These are phyloP conservation scores for Platorchestia sp. DNA, from an alignment of 1,140 invertebrate species.

Conservation along the genomic window DNA sequence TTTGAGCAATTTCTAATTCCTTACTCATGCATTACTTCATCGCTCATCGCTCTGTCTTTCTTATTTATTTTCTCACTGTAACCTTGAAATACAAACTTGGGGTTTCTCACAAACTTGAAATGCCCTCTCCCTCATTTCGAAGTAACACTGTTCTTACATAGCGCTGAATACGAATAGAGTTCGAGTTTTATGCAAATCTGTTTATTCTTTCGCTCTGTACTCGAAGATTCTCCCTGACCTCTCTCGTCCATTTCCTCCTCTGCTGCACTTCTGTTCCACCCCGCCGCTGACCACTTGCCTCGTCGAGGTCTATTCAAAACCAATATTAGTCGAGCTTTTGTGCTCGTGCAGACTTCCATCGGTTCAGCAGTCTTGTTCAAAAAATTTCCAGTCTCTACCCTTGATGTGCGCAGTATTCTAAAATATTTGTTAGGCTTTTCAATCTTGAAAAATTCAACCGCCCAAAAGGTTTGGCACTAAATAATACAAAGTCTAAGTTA, in stretches of 20 bases:
- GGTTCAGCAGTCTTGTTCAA: background rate
- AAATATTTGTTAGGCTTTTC: background rate
- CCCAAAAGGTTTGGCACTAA: background rate
- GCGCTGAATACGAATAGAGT: too few relatives aligned
- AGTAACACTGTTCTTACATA: too few relatives aligned
- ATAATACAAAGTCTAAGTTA: background rate
- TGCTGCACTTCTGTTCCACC: too few relatives aligned
- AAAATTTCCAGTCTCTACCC: background rate
- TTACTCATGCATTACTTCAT: background rate
- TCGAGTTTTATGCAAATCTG: too few relatives aligned
- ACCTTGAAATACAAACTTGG: too few relatives aligned
- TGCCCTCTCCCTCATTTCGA: too few relatives aligned
- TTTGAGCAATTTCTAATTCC: background rate
- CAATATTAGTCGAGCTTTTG: background rate
- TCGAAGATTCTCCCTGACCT: background rate
- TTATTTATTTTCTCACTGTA: background rate
- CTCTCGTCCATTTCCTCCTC: background rate
- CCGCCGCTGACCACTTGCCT: background rate
- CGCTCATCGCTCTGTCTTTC: background rate
- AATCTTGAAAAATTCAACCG: background rate
- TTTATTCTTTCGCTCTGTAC: background rate
- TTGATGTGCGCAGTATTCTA: background rate
- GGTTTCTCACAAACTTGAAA: too few relatives aligned
- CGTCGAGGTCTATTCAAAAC: conserved; percentile 6
- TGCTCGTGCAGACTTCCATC: background rate